Evolutionary conservation across 2,113 vertebrate genomes (phyloP).

Genomic region (Sapayoa aenigma): DNA sequence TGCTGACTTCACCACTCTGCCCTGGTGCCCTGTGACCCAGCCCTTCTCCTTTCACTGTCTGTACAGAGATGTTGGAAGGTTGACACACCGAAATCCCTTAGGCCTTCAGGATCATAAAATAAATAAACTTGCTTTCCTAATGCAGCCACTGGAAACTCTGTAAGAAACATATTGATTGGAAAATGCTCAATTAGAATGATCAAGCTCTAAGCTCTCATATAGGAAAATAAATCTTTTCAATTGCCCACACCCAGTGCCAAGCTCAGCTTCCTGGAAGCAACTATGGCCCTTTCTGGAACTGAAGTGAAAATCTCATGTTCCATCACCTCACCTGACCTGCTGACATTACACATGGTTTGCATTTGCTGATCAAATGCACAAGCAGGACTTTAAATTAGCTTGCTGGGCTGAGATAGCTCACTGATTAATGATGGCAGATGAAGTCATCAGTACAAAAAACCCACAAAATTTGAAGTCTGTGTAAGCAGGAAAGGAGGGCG

Average conservation of each 20-base stretch:
- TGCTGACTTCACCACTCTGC: not conserved
- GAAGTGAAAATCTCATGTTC: slow-evolving; percentile 61
- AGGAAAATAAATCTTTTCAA: slow-evolving; percentile 75
- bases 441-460: not conserved
- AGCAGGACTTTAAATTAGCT: slow-evolving; percentile 63
- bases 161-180: slow-evolving; percentile 73
- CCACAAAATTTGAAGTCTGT: not conserved
- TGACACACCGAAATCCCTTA: not conserved
- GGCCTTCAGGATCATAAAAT: not conserved
- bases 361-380: slow-evolving; percentile 71
- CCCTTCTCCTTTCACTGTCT: not conserved
- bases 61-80: not conserved
- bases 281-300: slow-evolving; percentile 73
- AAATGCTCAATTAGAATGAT: slow-evolving; percentile 58
- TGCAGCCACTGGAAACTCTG: slow-evolving; percentile 64
- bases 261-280: slow-evolving; percentile 76
- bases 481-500: not conserved
- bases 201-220: slow-evolving; percentile 60
- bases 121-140: slow-evolving; percentile 68
- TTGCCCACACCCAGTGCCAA: slow-evolving; percentile 62
- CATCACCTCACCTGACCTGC: slow-evolving; percentile 63
- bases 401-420: slow-evolving; percentile 39
- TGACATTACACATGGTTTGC: slow-evolving; percentile 66
- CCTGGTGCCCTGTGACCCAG: not conserved
- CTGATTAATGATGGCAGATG: slow-evolving; percentile 64